Percentiles rank a stretch among this genome's conserved stretches.
These are phyloP conservation scores for Diprion similis DNA, from an alignment of 1,140 invertebrate genomes.

Conservation along the genomic window DNA sequence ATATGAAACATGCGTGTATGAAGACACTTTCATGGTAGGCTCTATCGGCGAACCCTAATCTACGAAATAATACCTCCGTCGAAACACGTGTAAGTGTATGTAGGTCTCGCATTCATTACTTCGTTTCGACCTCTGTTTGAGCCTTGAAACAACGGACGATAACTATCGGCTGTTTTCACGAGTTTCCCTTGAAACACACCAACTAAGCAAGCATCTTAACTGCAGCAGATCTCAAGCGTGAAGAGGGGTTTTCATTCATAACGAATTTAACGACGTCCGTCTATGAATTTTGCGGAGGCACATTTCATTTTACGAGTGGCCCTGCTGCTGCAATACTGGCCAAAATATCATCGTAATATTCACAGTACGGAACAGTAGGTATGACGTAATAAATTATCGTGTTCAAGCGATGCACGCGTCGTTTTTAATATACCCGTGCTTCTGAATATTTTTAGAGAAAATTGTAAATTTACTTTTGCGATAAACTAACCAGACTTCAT, in stretches of 20 bases:
- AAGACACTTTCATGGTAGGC: no score
- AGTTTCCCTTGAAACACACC: conserved; percentile 30
- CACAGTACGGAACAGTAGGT: no score
- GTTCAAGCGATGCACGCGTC: no score
- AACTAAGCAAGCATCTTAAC: conserved; percentile 2
- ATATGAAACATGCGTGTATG: no score
- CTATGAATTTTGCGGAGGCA: neutral
- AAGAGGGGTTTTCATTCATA: conserved; percentile 24
- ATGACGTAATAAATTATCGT: no score
- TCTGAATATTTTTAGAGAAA: no score
- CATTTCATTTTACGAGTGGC: no score
- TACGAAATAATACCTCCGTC: neutral
- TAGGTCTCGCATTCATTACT: neutral
- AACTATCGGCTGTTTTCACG: conserved; percentile 31
- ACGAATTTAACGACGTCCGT: conserved; percentile 33
- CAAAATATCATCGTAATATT: no score
- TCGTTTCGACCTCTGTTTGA: conserved; percentile 3
- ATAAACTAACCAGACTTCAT: no score
- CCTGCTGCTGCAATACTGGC: no score
- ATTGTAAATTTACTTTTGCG: no score
- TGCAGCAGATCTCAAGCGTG: conserved; percentile 26
- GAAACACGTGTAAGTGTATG: neutral
- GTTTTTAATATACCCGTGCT: no score
- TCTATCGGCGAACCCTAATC: neutral
- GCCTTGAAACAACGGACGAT: conserved; percentile 34